A percentile compares a stretch with the other conserved stretches of the same genome.
Conservation (phyloP, 2,797 vertebrate genomes). For the Peromyscus eremicus region DNA sequence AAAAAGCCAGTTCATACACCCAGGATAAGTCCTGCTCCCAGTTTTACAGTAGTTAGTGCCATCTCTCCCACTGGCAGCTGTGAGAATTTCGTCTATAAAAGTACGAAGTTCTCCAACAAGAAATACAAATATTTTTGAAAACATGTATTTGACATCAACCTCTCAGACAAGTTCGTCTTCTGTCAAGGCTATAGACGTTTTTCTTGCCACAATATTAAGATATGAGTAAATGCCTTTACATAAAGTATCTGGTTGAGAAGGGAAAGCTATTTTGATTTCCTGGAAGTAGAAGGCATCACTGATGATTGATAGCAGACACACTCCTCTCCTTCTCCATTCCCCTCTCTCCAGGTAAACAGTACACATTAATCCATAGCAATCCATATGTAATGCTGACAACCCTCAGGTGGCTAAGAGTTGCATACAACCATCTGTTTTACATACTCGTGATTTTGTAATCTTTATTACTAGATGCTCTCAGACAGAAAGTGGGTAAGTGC, state of each 20-base stretch:
- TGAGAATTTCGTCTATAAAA: constrained; percentile 55
- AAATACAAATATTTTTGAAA: neutral
- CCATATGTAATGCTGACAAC: neutral
- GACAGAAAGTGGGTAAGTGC: constrained; percentile 84
- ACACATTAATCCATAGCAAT: constrained; percentile 61
- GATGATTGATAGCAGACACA: constrained; percentile 13
- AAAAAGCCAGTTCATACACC: no score
- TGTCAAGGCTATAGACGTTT: neutral
- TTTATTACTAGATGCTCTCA: constrained; percentile 77
- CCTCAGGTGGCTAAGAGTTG: constrained; percentile 35
- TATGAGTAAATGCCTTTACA: constrained; percentile 17
- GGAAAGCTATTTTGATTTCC: constrained; percentile 16
- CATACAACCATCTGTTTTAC: constrained; percentile 78
- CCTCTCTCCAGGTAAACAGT: constrained; percentile 19
- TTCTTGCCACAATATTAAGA: neutral
- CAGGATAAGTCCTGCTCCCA: no score
- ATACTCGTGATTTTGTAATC: constrained; percentile 75
- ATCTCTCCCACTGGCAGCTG: neutral
- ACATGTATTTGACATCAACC: neutral
- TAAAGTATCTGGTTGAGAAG: constrained; percentile 30
- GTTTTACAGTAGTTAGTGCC: constrained; percentile 21
- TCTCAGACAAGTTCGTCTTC: constrained; percentile 37
- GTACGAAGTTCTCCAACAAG: neutral
- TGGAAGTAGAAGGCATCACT: neutral
- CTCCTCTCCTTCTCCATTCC: neutral